Evolutionary conservation across 2,888 invertebrate genomes (phyloP), one percentile per base, ranked within the genome.

Genomic region (Artemia sp.): DNA sequence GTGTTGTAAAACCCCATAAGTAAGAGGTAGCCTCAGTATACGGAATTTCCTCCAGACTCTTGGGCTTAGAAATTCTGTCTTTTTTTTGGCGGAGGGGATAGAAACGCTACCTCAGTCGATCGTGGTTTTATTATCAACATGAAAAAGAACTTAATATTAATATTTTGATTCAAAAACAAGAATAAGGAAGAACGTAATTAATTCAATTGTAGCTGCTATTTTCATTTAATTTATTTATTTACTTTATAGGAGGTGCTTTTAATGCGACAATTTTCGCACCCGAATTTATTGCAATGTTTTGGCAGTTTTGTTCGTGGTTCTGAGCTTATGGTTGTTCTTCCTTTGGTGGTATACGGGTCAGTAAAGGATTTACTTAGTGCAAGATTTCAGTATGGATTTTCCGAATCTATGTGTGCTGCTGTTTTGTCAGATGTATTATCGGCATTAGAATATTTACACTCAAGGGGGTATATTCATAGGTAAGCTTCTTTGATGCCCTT

Each of bases 391-490:
- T 81, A 83, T 74, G 92, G 93, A 5, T 80, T 94, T 70, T 87
- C 90, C 0, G 93, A 94, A 78, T 80, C 85, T 68, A 87, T 90
- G 9, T 87, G 91, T 74, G 85, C 89, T 11, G 82, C 88, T 70
- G 86, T 94, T 74, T 78, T 92, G 70, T 82, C 84, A 74, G 92
- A 92, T 79, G 83, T 90, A 7, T 80, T 93, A 64, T 81, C 83
- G 68, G 94, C 88, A 0, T 79, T 94, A 67, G 85, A 88, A 75
- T 94, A 94, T 78, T 82, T 94, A 72, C 93, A 94, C 77, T 83
- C 84, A 73, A 86, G 87, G 76, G 87, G 89, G 70, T 87, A 86
- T 77, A 88, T 94, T 74, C 93, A 93, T 78, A 87, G 89, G 89
- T 88, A 75, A 76, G 76, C 72, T 66, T 12, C 66, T 12, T 24